Percentiles rank a stretch among this genome's conserved stretches.
phyloP scores from a whole-genome alignment of 2,113 vertebrate species.

The Chloroceryle aenea region DNA sequence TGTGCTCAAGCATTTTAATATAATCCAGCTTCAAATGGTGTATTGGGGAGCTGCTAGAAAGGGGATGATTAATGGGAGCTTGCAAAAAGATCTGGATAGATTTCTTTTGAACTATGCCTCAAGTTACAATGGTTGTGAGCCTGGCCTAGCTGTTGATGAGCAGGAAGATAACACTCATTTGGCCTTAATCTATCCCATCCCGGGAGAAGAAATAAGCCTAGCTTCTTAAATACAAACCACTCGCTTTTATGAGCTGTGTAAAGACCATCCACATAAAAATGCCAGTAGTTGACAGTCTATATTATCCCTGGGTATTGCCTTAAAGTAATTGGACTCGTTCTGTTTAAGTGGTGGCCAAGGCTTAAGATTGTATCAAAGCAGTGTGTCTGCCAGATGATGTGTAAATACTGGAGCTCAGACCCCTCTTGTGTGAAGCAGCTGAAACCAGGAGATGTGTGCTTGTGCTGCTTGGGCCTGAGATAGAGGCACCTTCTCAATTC shows the following conservation, averaged over 20 bases:
- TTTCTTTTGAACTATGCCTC: slow-evolving; percentile 31
- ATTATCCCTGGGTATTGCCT: not conserved
- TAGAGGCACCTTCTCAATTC: not conserved
- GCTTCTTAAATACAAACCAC: not conserved
- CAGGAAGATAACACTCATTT: slow-evolving; percentile 40
- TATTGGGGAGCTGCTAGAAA: not conserved
- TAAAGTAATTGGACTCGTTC: not conserved
- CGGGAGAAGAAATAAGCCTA: not conserved
- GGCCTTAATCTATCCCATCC: not conserved
- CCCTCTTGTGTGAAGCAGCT: not conserved
- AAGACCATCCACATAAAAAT: slow-evolving; percentile 24
- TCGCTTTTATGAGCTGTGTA: not conserved
- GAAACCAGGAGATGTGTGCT: not conserved
- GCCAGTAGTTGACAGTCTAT: not conserved
- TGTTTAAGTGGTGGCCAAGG: not conserved
- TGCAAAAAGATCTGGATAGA: not conserved
- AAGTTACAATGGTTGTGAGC: slow-evolving; percentile 21
- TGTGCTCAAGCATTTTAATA: not conserved
- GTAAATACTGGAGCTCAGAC: not conserved
- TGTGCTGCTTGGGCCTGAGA: not conserved
- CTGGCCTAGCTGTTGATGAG: not conserved
- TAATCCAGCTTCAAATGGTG: not conserved
- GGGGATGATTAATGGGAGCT: not conserved
- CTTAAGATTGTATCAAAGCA: not conserved
- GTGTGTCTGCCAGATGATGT: not conserved